Percentiles rank a stretch among this genome's conserved stretches.
phyloP scores from a whole-genome alignment of 2,797 vertebrate species.

The Anguilla marmorata region DNA sequence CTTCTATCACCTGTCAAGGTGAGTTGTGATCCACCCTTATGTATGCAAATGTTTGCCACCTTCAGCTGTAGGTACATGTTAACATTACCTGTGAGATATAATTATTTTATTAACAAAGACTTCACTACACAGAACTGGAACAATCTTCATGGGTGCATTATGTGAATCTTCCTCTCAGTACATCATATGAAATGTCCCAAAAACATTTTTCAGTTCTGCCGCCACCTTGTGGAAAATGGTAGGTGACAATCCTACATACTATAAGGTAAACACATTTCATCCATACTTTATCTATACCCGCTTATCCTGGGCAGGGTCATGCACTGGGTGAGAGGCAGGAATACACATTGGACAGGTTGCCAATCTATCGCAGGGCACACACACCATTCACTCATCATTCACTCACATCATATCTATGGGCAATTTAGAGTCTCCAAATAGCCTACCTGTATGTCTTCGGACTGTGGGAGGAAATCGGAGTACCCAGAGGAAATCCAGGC shows the following conservation, averaged over 20 bases:
- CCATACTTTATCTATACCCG: too few relatives aligned
- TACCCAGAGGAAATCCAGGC: too few relatives aligned
- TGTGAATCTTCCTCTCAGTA: too few relatives aligned
- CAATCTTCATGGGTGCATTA: background rate
- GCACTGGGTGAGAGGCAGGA: too few relatives aligned
- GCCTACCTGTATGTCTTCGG: too few relatives aligned
- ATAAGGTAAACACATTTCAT: background rate
- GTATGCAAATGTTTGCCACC: background rate
- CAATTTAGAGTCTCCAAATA: too few relatives aligned
- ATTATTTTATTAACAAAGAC: background rate
- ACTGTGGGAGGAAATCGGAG: too few relatives aligned
- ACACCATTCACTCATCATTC: too few relatives aligned
- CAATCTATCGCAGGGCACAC: too few relatives aligned
- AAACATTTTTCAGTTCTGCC: background rate
- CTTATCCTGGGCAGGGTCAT: too few relatives aligned
- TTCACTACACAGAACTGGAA: background rate
- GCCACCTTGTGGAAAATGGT: background rate
- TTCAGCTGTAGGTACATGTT: background rate
- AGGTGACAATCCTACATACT: background rate
- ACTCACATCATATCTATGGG: too few relatives aligned
- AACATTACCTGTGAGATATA: background rate
- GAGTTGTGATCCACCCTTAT: background rate
- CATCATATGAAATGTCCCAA: background rate
- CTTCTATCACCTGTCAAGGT: background rate
- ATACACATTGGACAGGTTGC: too few relatives aligned